Conservation (phyloP, 2,888 invertebrate species). For the Epinotia brunnichana region DNA sequence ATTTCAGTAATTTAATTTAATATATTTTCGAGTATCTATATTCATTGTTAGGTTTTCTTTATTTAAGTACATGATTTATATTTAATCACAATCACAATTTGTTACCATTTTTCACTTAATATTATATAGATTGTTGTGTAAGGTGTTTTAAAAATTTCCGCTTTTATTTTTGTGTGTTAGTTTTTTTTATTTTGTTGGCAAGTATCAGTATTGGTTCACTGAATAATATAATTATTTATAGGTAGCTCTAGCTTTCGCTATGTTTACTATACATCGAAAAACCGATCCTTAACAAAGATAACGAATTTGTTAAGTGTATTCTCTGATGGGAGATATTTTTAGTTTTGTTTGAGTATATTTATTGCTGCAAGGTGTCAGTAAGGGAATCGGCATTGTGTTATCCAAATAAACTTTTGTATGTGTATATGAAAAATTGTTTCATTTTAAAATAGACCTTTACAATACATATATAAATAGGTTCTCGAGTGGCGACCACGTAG, state of each 20-base stretch:
- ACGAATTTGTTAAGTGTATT: slow-evolving; percentile 44
- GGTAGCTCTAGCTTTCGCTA: slow-evolving; percentile 15
- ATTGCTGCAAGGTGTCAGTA: slow-evolving; percentile 54
- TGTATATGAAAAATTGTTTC: slow-evolving; percentile 50
- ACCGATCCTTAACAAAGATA: slow-evolving; percentile 20
- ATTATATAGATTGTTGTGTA: slow-evolving; percentile 30
- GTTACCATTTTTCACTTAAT: slow-evolving; percentile 49
- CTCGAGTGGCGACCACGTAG: too few species aligned
- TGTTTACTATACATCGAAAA: slow-evolving; percentile 34
- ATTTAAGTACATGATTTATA: slow-evolving; percentile 41
- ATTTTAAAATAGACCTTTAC: slow-evolving; percentile 44
- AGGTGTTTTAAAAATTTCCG: slow-evolving; percentile 10
- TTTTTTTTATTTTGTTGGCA: slow-evolving; percentile 23
- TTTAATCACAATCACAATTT: slow-evolving; percentile 50
- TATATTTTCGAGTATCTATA: slow-evolving; percentile 19
- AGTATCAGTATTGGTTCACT: slow-evolving; percentile 11
- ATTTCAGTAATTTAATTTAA: too few species aligned
- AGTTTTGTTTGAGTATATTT: slow-evolving; percentile 57
- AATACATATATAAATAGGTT: too few species aligned
- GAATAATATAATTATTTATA: slow-evolving; percentile 26
- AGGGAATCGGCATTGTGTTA: slow-evolving; percentile 52
- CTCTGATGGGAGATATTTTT: slow-evolving; percentile 52
- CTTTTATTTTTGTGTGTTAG: slow-evolving; percentile 14
- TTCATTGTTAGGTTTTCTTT: slow-evolving; percentile 20
- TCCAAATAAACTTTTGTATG: slow-evolving; percentile 72